Base-by-base conservation (phyloP, 2,113 vertebrate species). In the Dicrurus megarhynchus region DNA sequence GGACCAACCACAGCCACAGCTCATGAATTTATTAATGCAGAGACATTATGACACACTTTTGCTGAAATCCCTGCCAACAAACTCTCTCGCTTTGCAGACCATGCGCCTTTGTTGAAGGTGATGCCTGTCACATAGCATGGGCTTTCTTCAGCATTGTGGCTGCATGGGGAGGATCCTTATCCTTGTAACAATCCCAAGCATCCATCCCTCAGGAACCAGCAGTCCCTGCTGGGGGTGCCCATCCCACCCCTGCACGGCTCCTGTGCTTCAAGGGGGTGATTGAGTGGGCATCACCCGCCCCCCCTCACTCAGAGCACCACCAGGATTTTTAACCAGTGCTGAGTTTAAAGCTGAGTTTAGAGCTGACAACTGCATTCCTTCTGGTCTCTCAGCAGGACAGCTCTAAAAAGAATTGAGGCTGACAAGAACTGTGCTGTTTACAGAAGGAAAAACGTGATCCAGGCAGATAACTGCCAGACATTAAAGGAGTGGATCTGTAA, bases 401-500 rank as follows among this genome's bases (percentile, higher is more conserved):
- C n/a, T 42, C 27, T 6, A 22, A 59, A 56, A 7, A 30, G 44
- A 61, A 71, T 5, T 1, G 16, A 83, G 35, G 47, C 50, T 44
- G 76, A 84, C n/a, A 88, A 76, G 79, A 86, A 24, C 59, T 97
- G 96, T 84, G 71, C 91, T 77, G 96, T 97, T 60, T 97, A 97
- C 59, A 95, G 96, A 89, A 94, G 89, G 61, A 97, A 95, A 86
- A 50, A 96, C 1, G 5, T 49, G 2, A 86, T 94, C 59, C 93
- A 97, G 81, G 6, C 3, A n/a, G 96, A 95, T 33, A 61, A 94
- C 80, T 97, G 96, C 71, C 93, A 86, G 63, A 96, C 89, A 1
- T 76, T 80, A 11, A 96, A 95, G 53, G 59, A 96, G 86, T 97
- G 93, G 95, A 95, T 97, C 71, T 97, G 95, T 44, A 97, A 97